Conservation (phyloP, 2,888 invertebrate species). For the Arrhopalites spinosus region DNA sequence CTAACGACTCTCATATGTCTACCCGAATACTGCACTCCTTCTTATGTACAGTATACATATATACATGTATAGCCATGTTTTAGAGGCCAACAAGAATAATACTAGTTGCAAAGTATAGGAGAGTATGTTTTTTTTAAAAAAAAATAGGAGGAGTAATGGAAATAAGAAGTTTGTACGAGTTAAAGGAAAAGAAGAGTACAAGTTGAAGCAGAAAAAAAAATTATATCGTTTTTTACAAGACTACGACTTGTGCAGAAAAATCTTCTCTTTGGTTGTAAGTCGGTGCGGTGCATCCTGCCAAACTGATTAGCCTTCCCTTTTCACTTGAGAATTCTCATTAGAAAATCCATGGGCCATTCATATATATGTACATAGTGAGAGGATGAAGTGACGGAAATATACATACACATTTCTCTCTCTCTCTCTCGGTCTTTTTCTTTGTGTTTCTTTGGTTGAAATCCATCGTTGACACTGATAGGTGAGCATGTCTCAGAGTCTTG, state of each 20-base stretch:
- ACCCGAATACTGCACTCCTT: background rate
- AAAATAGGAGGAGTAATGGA: background rate
- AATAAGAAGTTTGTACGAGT: slow-evolving; percentile 6
- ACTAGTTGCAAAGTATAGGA: background rate
- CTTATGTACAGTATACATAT: background rate
- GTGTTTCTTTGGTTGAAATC: slow-evolving; percentile 37
- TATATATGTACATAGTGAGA: background rate
- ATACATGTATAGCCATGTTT: slow-evolving; percentile 6
- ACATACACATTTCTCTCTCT: background rate
- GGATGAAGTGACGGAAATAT: slow-evolving; percentile 4
- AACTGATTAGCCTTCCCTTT: slow-evolving; percentile 31
- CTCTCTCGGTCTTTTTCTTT: slow-evolving; percentile 12
- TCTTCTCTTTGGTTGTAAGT: background rate
- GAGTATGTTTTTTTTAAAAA: too few relatives aligned
- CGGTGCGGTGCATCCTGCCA: slow-evolving; percentile 22
- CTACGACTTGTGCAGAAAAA: background rate
- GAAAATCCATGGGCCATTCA: background rate
- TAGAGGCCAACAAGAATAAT: slow-evolving; percentile 22
- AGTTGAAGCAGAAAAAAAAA: background rate
- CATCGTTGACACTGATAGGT: slow-evolving; percentile 30
- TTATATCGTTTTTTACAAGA: slow-evolving; percentile 4
- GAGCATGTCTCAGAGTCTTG: slow-evolving; percentile 49
- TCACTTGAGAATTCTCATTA: slow-evolving; percentile 15
- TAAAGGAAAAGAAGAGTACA: background rate
- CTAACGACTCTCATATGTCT: slow-evolving; percentile 35